Conservation (phyloP, 64 coral and sea anemone genomes). For the Anthopleura sola region DNA sequence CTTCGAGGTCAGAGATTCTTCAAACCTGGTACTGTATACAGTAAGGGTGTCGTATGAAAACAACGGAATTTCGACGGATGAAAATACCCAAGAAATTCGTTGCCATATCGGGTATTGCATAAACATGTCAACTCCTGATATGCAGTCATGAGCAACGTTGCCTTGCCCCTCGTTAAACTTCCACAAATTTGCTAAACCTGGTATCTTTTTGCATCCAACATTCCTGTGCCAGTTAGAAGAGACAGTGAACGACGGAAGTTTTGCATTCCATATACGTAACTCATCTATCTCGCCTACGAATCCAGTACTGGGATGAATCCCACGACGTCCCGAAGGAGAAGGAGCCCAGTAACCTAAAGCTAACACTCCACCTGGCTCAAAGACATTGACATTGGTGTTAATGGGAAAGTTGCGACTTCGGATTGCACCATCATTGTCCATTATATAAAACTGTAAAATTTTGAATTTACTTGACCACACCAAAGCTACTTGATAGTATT, state of each 20-base stretch:
- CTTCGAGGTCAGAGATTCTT: constrained; percentile 1
- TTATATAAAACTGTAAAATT: constrained; percentile 82
- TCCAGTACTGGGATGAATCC: constrained; percentile 25
- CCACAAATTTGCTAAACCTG: constrained; percentile 76
- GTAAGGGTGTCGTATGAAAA: constrained; percentile 30
- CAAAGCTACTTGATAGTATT: constrained; percentile 77
- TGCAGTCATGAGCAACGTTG: constrained; percentile 63
- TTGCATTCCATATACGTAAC: constrained; percentile 86
- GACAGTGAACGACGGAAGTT: constrained; percentile 44
- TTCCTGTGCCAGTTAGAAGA: constrained; percentile 66
- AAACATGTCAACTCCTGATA: constrained; percentile 61
- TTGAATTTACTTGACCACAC: constrained; percentile 65
- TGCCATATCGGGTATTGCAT: constrained; percentile 56
- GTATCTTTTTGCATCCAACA: constrained; percentile 46
- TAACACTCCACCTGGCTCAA: constrained; percentile 80
- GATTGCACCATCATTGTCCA: constrained; percentile 26
- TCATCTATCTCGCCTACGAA: constrained; percentile 91
- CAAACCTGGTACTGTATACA: constrained; percentile 61
- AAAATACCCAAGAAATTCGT: constrained; percentile 72
- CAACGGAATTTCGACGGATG: constrained; percentile 53
- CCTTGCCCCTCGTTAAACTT: constrained; percentile 93
- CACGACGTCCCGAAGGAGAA: constrained; percentile 33
- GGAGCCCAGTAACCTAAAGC: constrained; percentile 83
- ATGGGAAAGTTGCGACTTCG: constrained; percentile 86
- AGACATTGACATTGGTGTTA: constrained; percentile 48